Percentiles rank a stretch among this genome's conserved stretches.
phyloP scores from a whole-genome alignment of 2,113 vertebrate genomes.

The Prinia subflava region DNA sequence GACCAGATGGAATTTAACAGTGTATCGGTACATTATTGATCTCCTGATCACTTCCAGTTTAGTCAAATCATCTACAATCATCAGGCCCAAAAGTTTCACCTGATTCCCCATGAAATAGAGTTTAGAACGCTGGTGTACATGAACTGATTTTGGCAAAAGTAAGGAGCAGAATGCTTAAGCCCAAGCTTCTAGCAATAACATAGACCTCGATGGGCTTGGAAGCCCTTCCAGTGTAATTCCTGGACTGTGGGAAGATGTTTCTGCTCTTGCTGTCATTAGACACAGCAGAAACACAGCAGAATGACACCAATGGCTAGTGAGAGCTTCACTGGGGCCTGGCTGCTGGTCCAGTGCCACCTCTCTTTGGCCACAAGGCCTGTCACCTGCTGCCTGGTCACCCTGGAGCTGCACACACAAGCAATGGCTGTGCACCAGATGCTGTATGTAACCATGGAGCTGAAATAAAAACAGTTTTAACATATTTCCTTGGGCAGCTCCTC shows the following conservation, averaged over 20 bases:
- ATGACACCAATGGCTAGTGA: too few relatives aligned
- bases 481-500: neutral
- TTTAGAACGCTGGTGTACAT: neutral
- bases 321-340: neutral
- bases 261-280: neutral
- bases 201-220: neutral
- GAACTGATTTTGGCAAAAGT: neutral
- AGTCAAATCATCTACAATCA: neutral
- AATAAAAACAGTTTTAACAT: neutral
- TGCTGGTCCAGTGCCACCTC: neutral
- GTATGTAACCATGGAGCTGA: accelerated
- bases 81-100: neutral
- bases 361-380: neutral
- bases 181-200: neutral
- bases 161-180: neutral
- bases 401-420: neutral
- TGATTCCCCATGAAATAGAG: neutral
- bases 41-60: neutral
- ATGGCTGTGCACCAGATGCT: accelerated
- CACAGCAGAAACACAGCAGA: neutral
- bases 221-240: neutral
- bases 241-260: neutral
- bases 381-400: too few relatives aligned
- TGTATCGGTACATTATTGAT: accelerated
- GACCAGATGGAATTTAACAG: neutral